These are phyloP conservation scores for Prionailurus viverrinus DNA, from an alignment of 2,113 vertebrate genomes.

Conservation along the genomic window DNA sequence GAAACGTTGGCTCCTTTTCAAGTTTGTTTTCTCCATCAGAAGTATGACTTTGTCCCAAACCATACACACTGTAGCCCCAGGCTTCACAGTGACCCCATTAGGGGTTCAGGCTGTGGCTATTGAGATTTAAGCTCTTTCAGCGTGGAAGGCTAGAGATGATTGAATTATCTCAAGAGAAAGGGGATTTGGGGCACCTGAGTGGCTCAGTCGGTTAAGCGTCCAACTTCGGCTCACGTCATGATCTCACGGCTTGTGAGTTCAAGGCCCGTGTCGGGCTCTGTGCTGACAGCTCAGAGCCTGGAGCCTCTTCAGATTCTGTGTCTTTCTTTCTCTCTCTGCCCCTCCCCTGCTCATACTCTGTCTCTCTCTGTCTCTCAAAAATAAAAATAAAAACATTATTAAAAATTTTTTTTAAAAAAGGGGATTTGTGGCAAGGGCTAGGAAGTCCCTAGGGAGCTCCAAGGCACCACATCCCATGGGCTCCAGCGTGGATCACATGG, in stretches of 20 bases:
- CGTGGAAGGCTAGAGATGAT: not conserved
- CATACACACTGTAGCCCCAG: not conserved
- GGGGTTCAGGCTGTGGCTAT: not conserved
- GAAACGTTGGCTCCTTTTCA: not conserved
- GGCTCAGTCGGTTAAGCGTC: no score
- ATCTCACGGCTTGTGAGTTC: no score
- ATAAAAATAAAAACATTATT: no score
- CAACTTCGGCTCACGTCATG: no score
- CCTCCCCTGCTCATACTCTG: no score
- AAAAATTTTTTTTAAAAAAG: no score
- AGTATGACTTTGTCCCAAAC: not conserved
- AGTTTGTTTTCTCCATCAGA: not conserved
- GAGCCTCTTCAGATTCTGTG: no score
- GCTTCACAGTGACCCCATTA: not conserved
- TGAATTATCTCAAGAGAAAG: not conserved
- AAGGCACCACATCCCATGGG: not conserved
- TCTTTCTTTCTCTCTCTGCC: no score
- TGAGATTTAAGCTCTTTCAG: not conserved
- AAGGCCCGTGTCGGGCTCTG: no score
- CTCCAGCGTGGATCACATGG: fast-evolving
- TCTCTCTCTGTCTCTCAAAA: no score
- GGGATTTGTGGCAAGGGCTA: not conserved
- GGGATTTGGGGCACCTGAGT: not conserved
- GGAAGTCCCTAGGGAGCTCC: not conserved
- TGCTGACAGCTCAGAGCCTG: no score